Base-by-base conservation (phyloP, 2,797 vertebrate species). In the Enteromius trimaculatus region DNA sequence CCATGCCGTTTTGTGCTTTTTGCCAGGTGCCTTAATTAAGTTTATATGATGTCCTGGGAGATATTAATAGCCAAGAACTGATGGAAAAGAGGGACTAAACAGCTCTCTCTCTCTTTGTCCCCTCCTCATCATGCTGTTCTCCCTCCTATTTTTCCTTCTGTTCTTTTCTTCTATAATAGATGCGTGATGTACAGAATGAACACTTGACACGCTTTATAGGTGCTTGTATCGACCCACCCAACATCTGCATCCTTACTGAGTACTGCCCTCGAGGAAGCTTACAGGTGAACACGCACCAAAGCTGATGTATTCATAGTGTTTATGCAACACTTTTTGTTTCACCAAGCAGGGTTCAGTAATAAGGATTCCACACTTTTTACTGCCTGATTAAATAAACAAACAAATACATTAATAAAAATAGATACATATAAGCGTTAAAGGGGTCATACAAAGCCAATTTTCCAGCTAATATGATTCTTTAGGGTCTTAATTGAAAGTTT, bases 201-300 rank as follows among this genome's bases (percentile, higher is more conserved):
- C 96, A 98, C 60, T 90, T 98, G 87, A 98, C 96, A 0, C 95
- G 96, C 7, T 98, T 98, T 90, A 92, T 97, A 0, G 97, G 97
- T 0, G 94, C 96, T 88, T 97, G 96, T 87, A 96, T 95, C 0
- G 97, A 98, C 10, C 89, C 95, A 0, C 96, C 96, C 0, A 97
- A 98, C 91, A 96, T 96, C 92, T 98, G 96, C 87, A 96, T 98
- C 90, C 93, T 98, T 87, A 96, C 96, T 0, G 97, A 98, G 86
- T 98, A 98, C 87, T 98, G 96, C 53, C 96, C 95, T 0, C 91
- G 96, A 0, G 96, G 96, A 5, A 96, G 96, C 88, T 89, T 96
- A 17, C 95, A 96, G 96, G 96, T 96, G 83, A 55, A 62, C 13
- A 14, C 47, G 76, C 68, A 70, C 21, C n/a, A 16, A 39, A 70